Conservation (phyloP, 2,888 invertebrate species). For the Schrankia costaestrigalis region DNA sequence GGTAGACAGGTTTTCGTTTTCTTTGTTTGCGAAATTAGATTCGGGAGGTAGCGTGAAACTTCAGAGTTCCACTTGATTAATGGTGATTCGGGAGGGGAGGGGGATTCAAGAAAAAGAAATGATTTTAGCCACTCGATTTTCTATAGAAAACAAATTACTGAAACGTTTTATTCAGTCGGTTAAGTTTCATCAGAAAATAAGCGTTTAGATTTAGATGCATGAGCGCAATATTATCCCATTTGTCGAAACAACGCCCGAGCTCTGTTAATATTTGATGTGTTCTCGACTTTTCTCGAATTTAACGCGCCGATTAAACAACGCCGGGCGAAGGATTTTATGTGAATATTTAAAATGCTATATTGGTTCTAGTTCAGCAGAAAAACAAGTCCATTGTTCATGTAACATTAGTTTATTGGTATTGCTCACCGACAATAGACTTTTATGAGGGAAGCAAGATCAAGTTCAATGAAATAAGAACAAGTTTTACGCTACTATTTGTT, state of each 20-base stretch:
- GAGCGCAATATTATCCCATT: slow-evolving; percentile 72
- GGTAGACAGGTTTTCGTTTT: slow-evolving; percentile 78
- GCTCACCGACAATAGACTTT: slow-evolving; percentile 30
- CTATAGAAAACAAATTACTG: slow-evolving; percentile 50
- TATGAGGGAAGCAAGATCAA: slow-evolving; percentile 19
- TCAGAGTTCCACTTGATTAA: slow-evolving; percentile 75
- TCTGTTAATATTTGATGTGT: slow-evolving; percentile 76
- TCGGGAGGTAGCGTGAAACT: slow-evolving; percentile 70
- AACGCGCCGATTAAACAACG: slow-evolving; percentile 77
- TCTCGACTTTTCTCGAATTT: slow-evolving; percentile 79
- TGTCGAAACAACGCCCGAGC: slow-evolving; percentile 70
- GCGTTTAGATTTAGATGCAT: slow-evolving; percentile 67
- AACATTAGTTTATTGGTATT: slow-evolving; percentile 44
- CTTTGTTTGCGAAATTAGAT: slow-evolving; percentile 79
- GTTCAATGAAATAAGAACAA: slow-evolving; percentile 15
- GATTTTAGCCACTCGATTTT: slow-evolving; percentile 58
- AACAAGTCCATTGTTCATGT: slow-evolving; percentile 54
- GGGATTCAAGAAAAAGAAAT: slow-evolving; percentile 57
- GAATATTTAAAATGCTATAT: slow-evolving; percentile 78
- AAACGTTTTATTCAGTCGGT: slow-evolving; percentile 36
- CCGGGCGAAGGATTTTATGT: slow-evolving; percentile 73
- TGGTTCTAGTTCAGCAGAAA: slow-evolving; percentile 67
- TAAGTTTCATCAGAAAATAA: slow-evolving; percentile 48
- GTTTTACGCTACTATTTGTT: no score
- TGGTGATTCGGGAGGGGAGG: slow-evolving; percentile 70